Base-by-base conservation (phyloP, 2,113 vertebrate species). In the Microtus ochrogaster region DNA sequence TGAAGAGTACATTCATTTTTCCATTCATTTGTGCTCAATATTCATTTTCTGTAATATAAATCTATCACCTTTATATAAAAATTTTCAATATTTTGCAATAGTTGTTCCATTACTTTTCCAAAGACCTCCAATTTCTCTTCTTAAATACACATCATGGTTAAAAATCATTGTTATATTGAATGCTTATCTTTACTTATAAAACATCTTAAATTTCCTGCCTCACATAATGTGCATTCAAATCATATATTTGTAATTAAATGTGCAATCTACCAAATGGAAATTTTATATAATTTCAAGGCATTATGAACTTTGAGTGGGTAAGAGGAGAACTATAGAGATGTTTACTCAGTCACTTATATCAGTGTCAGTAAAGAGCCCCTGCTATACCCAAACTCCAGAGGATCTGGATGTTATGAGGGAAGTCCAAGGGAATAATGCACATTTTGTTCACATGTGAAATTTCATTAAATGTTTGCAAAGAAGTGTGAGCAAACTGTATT, bases 211-310 rank as follows among this genome's bases (percentile, higher is more conserved):
- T 28, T 4, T n/a, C 14, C 63, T 22, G 9, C 78, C 16, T 89
- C n/a, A 47, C 24, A 74, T 13, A 88, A 85, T 89, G 7, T 0
- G 1, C 22, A 92, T 76, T 28, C 19, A 77, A 33, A 63, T 66
- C 47, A 58, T 5, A 8, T 82, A 24, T 28, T 78, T 79, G n/a
- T 58, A 90, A 36, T 8, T 41, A 52, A 85, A 55, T 73, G 44
- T 2, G 28, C 7, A 68, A 94, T n/a, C 10, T 11, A 84, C 6
- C 12, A 16, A 3, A 26, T 76, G 7, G 65, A 28, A 28, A 9
- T 83, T 92, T 86, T 86, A 41, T 84, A n/a, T 93, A 89, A 76
- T 73, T 74, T 30, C 44, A 90, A 61, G 28, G 61, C 33, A 93
- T 73, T 30, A 65, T 14, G 52, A 12, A 76, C 2, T 85, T 66